Conservation (phyloP, 2,888 invertebrate species). For the Ennomos fuscantarius region DNA sequence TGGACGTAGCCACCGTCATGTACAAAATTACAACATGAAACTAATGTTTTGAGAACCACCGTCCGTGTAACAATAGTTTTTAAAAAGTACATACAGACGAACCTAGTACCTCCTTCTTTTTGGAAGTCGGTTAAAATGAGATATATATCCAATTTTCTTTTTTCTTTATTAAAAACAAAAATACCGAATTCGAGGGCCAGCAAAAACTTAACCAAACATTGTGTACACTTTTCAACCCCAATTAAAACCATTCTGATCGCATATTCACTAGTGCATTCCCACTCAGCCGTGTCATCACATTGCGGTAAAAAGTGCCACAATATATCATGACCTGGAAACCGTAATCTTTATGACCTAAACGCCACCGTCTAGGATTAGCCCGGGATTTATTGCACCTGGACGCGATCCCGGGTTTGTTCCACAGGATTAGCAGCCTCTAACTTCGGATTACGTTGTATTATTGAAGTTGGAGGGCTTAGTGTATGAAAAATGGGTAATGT, state of each 20-base stretch:
- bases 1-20: too few relatives aligned
- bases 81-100: too few relatives aligned
- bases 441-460: constrained; percentile 45
- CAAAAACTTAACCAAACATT: too few relatives aligned
- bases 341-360: constrained; percentile 59
- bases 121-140: too few relatives aligned
- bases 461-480: constrained; percentile 21
- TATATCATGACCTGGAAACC: constrained; percentile 45
- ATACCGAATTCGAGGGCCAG: too few relatives aligned
- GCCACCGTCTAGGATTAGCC: constrained; percentile 54
- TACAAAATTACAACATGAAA: too few relatives aligned
- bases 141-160: too few relatives aligned
- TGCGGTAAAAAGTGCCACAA: constrained; percentile 46
- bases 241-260: not conserved
- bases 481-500: constrained; percentile 13
- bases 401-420: constrained; percentile 44
- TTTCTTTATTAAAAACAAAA: too few relatives aligned
- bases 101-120: too few relatives aligned
- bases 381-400: constrained; percentile 55
- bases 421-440: constrained; percentile 46
- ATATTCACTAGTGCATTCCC: not conserved
- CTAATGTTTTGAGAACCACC: too few relatives aligned
- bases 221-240: too few relatives aligned
- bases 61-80: too few relatives aligned
- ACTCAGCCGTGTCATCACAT: constrained; percentile 19